Base-by-base conservation (phyloP, 2,888 invertebrate species). In the Automeris io region DNA sequence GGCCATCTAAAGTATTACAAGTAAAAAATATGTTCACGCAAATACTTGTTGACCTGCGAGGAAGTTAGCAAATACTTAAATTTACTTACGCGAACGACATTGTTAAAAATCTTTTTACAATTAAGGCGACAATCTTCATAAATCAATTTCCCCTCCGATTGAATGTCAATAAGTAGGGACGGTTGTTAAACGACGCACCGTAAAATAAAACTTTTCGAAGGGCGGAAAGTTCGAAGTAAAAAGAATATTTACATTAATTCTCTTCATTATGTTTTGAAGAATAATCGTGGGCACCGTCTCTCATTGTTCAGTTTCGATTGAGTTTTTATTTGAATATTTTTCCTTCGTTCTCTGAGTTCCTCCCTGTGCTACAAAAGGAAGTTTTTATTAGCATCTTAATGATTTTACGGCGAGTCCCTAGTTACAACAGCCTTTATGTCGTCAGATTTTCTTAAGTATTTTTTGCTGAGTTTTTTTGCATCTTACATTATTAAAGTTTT, bases 311-410 rank as follows among this genome's bases (percentile, higher is more conserved):
- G 65, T 75, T 74, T 70, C 82, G 76, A 85, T 85, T 76, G 87
- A 82, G 83, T 83, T 87, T 86, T 87, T 86, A 86, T 87, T 87
- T 86, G 87, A 87, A 83, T 85, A 83, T 83, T 83, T 83, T 76
- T 80, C 77, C 65, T 60, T 47, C 67, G 66, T 62, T 69, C 68
- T 67, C 70, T 52, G 68, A 77, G 80, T 82, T 77, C 79, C 77
- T 75, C 79, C 76, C 80, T 74, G 79, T 63, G 73, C 71, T 69
- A 85, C 85, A 85, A 85, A 85, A 86, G 86, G 82, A 87, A 86
- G 87, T 86, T 87, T 87, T 87, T 87, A 87, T 87, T 87, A 87
- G 87, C 87, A 87, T 87, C 87, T 87, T 87, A 87, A 87, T 87
- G 87, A 87, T 87, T 87, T 87, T 87, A 87, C 87, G 86, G 83